Percentiles rank a stretch among this genome's conserved stretches.
These are phyloP conservation scores for Omphaloscelis lunosa DNA, from an alignment of 2,888 invertebrate species.

Conservation along the genomic window DNA sequence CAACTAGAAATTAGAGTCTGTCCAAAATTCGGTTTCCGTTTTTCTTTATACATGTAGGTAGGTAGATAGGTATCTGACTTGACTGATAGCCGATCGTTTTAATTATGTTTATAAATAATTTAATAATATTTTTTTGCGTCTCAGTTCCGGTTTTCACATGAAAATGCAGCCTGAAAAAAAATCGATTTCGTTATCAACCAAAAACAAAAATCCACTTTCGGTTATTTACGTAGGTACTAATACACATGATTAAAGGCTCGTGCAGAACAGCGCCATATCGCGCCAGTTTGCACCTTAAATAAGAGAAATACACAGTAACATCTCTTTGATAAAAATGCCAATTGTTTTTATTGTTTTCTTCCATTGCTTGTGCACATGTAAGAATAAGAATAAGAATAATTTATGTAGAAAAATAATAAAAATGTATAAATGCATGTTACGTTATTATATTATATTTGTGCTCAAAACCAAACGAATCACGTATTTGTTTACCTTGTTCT, in stretches of 20 bases:
- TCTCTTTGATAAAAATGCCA: background rate
- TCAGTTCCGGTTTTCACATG: background rate
- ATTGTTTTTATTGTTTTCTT: conserved; percentile 26
- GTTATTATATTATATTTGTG: no score
- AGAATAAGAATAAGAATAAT: no score
- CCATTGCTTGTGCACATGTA: conserved; percentile 18
- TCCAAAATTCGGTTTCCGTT: no score
- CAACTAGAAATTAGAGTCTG: background rate
- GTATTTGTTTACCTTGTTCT: conserved; percentile 34
- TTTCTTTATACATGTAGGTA: background rate
- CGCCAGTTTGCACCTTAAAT: no score
- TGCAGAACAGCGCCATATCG: no score
- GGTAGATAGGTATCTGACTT: no score
- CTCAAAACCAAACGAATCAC: conserved; percentile 44
- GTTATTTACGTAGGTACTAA: background rate
- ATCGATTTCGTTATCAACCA: background rate
- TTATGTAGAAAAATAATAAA: no score
- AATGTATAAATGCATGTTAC: no score
- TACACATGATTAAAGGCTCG: no score
- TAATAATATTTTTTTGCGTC: background rate
- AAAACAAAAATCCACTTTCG: background rate
- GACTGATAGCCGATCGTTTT: background rate
- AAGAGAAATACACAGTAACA: background rate
- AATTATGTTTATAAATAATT: background rate
- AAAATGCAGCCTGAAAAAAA: background rate